A percentile compares a stretch with the other conserved stretches of the same genome.
Evolutionary conservation across 64 coral and sea anemone species (phyloP).

Genomic region (Montipora capricornis): DNA sequence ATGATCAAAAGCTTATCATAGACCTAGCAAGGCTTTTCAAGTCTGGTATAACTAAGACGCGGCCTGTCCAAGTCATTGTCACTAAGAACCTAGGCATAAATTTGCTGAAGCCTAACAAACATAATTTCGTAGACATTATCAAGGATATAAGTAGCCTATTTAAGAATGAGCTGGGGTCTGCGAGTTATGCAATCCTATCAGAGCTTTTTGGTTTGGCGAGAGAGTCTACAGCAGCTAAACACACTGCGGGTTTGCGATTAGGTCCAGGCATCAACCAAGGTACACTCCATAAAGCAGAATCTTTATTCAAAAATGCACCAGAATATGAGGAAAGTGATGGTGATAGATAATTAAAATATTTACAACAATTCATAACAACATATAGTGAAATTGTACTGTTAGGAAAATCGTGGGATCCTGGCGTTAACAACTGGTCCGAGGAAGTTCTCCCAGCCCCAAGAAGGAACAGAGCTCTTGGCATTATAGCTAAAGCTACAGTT

Average conservation of each 20-base stretch:
- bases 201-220: constrained; percentile 40
- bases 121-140: constrained; percentile 41
- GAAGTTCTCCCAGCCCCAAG: not conserved
- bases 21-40: not conserved
- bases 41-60: not conserved
- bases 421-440: constrained; percentile 11
- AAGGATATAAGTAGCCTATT: constrained; percentile 32
- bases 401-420: constrained; percentile 31
- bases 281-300: not conserved
- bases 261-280: constrained; percentile 3
- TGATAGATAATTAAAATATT: not conserved
- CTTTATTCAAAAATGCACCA: not conserved
- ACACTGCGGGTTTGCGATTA: not conserved
- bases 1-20: constrained; percentile 27
- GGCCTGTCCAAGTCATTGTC: constrained; percentile 28
- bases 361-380: not conserved
- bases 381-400: constrained; percentile 1
- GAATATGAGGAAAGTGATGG: constrained; percentile 59
- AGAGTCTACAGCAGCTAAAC: constrained; percentile 38
- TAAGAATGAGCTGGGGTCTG: not conserved
- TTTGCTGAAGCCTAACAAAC: constrained; percentile 31
- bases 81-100: constrained; percentile 30
- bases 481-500: not conserved
- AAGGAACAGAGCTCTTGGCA: not conserved
- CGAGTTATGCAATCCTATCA: constrained; percentile 29